These are phyloP conservation scores for Heliconius ismenius DNA, from an alignment of 2,888 invertebrate species.

Conservation along the genomic window DNA sequence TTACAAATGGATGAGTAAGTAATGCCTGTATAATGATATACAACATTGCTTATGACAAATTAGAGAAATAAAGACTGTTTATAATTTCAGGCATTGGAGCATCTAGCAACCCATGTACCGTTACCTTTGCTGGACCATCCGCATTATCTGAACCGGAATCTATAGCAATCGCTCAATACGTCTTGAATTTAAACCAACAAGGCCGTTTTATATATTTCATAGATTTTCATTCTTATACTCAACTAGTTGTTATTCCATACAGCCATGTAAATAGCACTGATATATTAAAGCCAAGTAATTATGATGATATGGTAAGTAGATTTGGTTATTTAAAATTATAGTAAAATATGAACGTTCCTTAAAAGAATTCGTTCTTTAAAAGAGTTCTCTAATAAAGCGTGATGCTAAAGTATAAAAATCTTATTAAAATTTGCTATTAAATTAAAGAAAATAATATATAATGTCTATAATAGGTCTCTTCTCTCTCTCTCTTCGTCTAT, in stretches of 20 bases:
- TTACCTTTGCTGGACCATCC: conserved; percentile 76
- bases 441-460: no score
- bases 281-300: conserved; percentile 55
- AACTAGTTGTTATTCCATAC: conserved; percentile 77
- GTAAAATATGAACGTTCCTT: background rate
- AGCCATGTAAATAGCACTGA: conserved; percentile 60
- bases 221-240: conserved; percentile 82
- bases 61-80: background rate
- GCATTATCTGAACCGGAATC: conserved; percentile 82
- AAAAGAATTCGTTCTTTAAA: background rate
- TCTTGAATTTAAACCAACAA: conserved; percentile 49
- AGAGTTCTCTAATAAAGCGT: no score
- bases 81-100: conserved; percentile 63
- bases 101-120: conserved; percentile 72
- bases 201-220: conserved; percentile 73
- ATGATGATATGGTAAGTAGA: conserved; percentile 65
- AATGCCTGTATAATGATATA: background rate
- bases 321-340: background rate
- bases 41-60: background rate
- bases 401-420: no score
- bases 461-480: no score
- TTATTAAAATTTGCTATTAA: no score
- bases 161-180: conserved; percentile 64
- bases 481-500: no score
- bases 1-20: conserved; percentile 67